Evolutionary conservation across 2,113 vertebrate species (phyloP).

Genomic region (Melanerpes formicivorus): DNA sequence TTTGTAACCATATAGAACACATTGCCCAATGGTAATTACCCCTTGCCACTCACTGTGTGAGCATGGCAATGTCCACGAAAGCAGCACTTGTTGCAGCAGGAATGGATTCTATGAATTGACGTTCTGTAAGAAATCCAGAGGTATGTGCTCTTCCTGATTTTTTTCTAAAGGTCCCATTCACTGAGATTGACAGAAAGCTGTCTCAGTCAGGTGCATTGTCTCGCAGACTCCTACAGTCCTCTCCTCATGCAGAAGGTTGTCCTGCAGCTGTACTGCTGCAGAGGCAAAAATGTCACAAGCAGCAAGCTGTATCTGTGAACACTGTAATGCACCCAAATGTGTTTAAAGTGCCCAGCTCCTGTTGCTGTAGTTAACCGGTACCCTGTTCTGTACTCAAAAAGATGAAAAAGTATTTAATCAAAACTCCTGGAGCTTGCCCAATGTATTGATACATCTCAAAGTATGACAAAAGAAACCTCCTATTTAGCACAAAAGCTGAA

Average conservation of each 20-base stretch:
- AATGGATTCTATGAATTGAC: not conserved
- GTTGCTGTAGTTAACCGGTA: not conserved
- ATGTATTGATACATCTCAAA: not conserved
- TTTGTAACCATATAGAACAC: not conserved
- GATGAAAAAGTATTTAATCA: not conserved
- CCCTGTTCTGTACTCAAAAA: not conserved
- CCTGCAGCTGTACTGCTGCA: too few relatives aligned
- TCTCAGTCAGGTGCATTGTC: not conserved
- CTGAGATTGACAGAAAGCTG: not conserved
- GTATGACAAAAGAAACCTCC: not conserved
- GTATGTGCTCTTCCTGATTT: not conserved
- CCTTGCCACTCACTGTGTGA: not conserved
- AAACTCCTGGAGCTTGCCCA: not conserved
- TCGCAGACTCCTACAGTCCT: not conserved
- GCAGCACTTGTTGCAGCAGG: not conserved
- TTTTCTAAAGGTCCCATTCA: not conserved
- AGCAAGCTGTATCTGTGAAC: not conserved
- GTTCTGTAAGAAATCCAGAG: not conserved
- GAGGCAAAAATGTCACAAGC: not conserved
- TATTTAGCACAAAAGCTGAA: not conserved
- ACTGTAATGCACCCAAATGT: too few relatives aligned
- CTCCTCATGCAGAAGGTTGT: not conserved
- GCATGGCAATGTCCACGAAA: not conserved
- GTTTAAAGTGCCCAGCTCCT: not conserved
- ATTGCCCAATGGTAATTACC: not conserved